Percentiles rank a stretch among this genome's conserved stretches.
These are phyloP conservation scores for Smithornis capensis DNA, from an alignment of 2,113 vertebrate species.

Conservation along the genomic window DNA sequence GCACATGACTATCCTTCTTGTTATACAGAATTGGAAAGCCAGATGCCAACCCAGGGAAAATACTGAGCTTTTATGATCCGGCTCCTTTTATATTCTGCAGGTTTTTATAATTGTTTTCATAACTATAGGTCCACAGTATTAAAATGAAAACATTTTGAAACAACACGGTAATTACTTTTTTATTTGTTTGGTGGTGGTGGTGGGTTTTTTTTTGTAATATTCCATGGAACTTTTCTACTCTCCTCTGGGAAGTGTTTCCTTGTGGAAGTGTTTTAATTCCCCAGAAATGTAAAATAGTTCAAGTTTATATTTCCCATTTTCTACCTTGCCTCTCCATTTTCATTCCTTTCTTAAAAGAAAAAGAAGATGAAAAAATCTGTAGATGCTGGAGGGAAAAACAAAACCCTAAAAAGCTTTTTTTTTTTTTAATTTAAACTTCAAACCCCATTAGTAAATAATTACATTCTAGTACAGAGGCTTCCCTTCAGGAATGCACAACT, in stretches of 20 bases:
- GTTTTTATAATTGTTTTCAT: not conserved
- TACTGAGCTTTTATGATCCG: not conserved
- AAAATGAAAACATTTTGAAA: not conserved
- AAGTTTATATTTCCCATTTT: not conserved
- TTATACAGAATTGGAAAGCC: not conserved
- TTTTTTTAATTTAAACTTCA: not conserved
- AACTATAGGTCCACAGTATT: not conserved
- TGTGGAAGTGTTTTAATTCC: not conserved
- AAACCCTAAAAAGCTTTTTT: not conserved
- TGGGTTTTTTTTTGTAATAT: not conserved
- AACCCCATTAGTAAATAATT: slow-evolving; percentile 13
- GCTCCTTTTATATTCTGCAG: not conserved
- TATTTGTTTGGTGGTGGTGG: not conserved
- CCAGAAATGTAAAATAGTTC: not conserved
- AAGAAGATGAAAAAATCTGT: not conserved
- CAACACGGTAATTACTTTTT: not conserved
- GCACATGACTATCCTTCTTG: not conserved
- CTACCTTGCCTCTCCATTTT: not conserved
- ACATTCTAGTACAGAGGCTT: not conserved
- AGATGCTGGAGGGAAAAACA: not conserved
- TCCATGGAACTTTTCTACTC: not conserved
- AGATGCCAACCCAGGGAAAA: not conserved
- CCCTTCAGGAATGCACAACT: not conserved
- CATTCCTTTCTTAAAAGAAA: not conserved
- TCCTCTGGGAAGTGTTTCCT: not conserved